phyloP scores from a whole-genome alignment of 2,113 vertebrate genomes.

The Morphnarchus princeps region DNA sequence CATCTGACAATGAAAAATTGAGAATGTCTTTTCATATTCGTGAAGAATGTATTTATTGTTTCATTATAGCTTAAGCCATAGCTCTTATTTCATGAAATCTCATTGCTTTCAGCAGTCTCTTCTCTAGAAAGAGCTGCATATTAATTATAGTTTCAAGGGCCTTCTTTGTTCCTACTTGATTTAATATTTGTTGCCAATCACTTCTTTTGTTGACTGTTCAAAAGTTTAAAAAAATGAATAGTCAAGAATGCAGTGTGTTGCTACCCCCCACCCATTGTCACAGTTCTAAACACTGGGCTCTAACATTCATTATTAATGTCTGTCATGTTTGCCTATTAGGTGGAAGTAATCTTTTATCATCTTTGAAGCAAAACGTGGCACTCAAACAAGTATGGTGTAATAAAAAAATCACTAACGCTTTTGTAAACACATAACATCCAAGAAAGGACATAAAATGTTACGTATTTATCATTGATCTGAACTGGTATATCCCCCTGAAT shows the following conservation, averaged over 20 bases:
- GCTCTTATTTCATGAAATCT: not conserved
- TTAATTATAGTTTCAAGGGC: conserved; percentile 26
- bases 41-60: conserved; percentile 11
- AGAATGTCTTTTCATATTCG: not conserved
- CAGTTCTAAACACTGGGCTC: not conserved
- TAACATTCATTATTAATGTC: not conserved
- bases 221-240: conserved; percentile 1
- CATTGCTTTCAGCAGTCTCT: conserved; percentile 5
- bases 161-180: not conserved
- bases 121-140: not conserved
- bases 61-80: conserved; percentile 1
- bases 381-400: not conserved
- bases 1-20: not conserved
- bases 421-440: not conserved
- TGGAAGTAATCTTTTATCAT: not conserved
- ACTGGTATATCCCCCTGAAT: not conserved
- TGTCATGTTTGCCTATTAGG: not conserved
- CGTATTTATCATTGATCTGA: not conserved
- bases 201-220: conserved; percentile 21
- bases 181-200: conserved; percentile 40
- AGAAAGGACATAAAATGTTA: not conserved
- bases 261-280: not conserved
- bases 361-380: not conserved
- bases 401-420: not conserved
- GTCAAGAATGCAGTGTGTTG: not conserved